Base-by-base conservation (phyloP, 2,888 invertebrate genomes). In the Copidosoma aretas region DNA sequence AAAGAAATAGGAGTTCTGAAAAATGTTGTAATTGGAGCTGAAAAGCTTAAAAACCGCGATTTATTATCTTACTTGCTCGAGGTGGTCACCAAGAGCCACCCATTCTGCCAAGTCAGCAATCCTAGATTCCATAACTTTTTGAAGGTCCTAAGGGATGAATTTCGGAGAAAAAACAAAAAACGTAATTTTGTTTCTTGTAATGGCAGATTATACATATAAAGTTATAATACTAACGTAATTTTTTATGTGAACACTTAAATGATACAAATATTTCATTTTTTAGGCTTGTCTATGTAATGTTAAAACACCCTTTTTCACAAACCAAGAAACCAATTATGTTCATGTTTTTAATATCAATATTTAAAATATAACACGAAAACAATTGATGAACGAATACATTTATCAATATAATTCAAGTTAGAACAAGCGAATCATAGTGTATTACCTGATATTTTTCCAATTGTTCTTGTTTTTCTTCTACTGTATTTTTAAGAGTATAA, bases 391-490 rank as follows among this genome's bases (percentile, higher is more conserved):
- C 43, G 12, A 46, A 14, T 46, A 46, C 12, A 46, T 17, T 46
- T 8, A 8, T 15, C 43, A 12, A 17, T 41, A 15, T 12, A 19
- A 62, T 84, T 83, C 32, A 32, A 5, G 32, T 32, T 32, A 32
- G 8, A 32, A 32, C 32, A 32, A 32, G 8, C 32, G 3, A 32
- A 32, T 32, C 12, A 17, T 17, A 46, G 17, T 12, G 3, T 46
- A 8, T 46, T 86, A 93, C 94, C 91, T 95, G 94, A 84, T 95
- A 97, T 84, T 92, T 93, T 79, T 92, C 92, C 49, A 94, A 87
- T 82, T 96, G 96, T 73, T 94, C 93, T 75, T 93, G 89, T 83
- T 97, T 97, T 79, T 97, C 96, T 75, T 95, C 94, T 39, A 95
- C 85, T 0, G 93, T 93, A 56, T 93, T 90, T 80, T 92, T 93